phyloP scores from a whole-genome alignment of 2,113 vertebrate genomes.

The Prionailurus viverrinus region DNA sequence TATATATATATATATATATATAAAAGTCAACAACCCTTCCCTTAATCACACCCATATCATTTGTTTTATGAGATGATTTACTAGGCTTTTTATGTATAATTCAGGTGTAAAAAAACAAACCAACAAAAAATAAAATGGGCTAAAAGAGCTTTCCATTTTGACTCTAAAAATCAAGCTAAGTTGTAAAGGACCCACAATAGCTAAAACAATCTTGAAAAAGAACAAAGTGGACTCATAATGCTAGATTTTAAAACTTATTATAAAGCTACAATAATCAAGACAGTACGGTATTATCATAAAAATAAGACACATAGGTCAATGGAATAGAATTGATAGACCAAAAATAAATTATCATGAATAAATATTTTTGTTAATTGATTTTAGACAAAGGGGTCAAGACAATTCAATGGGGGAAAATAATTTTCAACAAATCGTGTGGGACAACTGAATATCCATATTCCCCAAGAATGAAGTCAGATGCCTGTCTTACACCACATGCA shows the following conservation, averaged over 20 bases:
- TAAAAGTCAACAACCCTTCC: not conserved
- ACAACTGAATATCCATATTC: not conserved
- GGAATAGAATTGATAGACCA: not conserved
- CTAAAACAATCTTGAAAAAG: not conserved
- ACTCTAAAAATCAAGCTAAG: conserved; percentile 10
- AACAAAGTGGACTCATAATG: not conserved
- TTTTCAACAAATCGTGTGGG: not conserved
- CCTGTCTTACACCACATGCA: not conserved
- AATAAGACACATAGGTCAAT: not conserved
- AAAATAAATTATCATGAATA: conserved; percentile 1
- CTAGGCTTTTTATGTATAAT: not conserved
- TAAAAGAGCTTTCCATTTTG: conserved; percentile 35
- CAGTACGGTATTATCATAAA: not conserved
- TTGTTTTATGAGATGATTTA: conserved; percentile 41
- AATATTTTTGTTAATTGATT: not conserved
- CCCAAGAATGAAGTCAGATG: not conserved
- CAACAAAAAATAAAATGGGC: conserved; percentile 17
- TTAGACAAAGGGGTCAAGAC: not conserved
- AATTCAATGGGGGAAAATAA: not conserved
- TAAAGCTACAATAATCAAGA: not conserved
- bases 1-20: not conserved
- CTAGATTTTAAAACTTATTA: not conserved
- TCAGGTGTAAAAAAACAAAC: conserved; percentile 8
- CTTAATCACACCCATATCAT: not conserved
- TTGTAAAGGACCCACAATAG: not conserved